Base-by-base conservation (phyloP, 2,113 vertebrate species). In the Amphiprion percula region DNA sequence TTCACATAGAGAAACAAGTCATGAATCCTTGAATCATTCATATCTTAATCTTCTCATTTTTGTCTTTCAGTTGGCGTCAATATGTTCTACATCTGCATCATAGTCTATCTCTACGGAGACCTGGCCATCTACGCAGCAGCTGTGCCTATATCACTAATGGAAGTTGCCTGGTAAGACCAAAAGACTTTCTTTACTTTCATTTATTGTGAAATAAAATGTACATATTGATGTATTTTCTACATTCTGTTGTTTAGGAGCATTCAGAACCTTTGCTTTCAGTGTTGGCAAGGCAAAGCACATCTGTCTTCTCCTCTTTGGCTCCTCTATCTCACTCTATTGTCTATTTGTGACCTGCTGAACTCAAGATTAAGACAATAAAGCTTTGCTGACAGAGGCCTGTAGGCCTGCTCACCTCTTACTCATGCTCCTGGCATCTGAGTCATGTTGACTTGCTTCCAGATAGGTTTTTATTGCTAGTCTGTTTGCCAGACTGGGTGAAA, bases 61-160 rank as follows among this genome's bases (percentile, higher is more conserved):
- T 87, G 65, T 87, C 63, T 75, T 93, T 10, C 95, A 99, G 98
- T 98, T 77, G 98, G 98, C 0, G 96, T 99, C 90, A 99, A 99
- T 85, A 94, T 99, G 94, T 99, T 99, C 94, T 99, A 99, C 91
- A 96, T 99, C 95, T 99, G 98, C 94, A 96, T 99, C 88, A 99
- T 99, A 4, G 87, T 98, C 77, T 99, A 99, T 87, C 96, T 99
- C 87, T 99, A 99, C 0, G 98, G 98, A 66, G 98, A 99, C 91
- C 92, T 99, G 91, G 97, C 98, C 59, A 99, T 99, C 94, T 99
- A 99, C 0, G 98, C 98, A 0, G 97, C 98, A 0, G 98, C 98
- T 0, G 98, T 99, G 28, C 98, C 98, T 0, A 94, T 98, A 55
- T 99, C 98, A 0, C 95, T 99, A 23, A 97, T 98, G 96, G 97